These are phyloP conservation scores for Hydractinia symbiolongicarpus DNA, from an alignment of 30 jellyfish, hydroid and myxozoan species.

Conservation along the genomic window DNA sequence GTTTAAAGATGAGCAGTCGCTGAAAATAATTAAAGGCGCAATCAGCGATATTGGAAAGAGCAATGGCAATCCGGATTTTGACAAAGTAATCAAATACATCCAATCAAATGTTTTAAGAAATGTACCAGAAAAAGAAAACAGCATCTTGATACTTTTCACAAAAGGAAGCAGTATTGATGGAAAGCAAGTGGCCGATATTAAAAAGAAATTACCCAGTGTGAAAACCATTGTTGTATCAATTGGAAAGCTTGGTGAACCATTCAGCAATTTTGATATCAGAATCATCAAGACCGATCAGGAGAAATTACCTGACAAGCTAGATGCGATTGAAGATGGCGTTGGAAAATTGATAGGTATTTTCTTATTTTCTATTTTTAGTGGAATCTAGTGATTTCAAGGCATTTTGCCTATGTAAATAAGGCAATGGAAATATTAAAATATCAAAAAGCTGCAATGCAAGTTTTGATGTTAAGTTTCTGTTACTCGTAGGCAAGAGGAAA, in stretches of 20 bases:
- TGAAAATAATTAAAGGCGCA: not conserved
- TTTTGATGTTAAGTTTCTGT: not conserved
- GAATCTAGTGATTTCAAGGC: too few relatives aligned
- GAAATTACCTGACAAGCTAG: not conserved
- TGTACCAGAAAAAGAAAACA: too few relatives aligned
- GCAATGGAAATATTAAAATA: too few relatives aligned
- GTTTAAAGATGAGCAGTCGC: not conserved
- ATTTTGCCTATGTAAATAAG: too few relatives aligned
- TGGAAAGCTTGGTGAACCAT: not conserved
- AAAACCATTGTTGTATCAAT: slow-evolving; percentile 19
- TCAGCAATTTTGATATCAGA: not conserved
- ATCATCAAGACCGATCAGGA: slow-evolving; percentile 9
- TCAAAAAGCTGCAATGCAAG: too few relatives aligned
- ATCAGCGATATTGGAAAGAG: not conserved
- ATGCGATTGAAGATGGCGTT: slow-evolving; percentile 1
- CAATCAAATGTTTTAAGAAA: not conserved
- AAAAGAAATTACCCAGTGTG: slow-evolving; percentile 5
- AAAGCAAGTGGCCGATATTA: not conserved
- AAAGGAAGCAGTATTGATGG: not conserved
- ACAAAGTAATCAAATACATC: not conserved
- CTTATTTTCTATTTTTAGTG: too few relatives aligned
- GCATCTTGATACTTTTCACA: not conserved
- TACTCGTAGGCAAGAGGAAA: slow-evolving; percentile 21
- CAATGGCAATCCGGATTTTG: not conserved
- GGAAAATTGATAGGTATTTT: slow-evolving; percentile 17